Evolutionary conservation across 2,797 vertebrate genomes (phyloP), one percentile per base, ranked within the genome.

Genomic region (Chaetodon trifasciatus): DNA sequence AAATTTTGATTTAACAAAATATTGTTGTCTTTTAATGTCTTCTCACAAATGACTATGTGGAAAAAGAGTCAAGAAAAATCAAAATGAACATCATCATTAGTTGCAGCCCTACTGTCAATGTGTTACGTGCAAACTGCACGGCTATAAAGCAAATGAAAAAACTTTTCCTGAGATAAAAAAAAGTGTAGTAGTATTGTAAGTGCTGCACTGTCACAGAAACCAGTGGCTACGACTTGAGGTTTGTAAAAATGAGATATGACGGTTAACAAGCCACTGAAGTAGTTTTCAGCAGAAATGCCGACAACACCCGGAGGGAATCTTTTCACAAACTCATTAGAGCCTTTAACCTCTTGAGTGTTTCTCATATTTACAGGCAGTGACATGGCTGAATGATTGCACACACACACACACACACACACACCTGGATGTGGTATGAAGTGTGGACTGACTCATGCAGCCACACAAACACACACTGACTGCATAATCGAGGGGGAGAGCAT

Each of bases 291-390:
- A 76, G 49, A 78, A 82, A 86, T 60, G 56, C 42, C 37, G 19
- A 2, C 32, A 82, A 49, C 46, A 17, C 49, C 78, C 46, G 0
- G 5, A 61, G 68, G 85, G 49, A 72, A 72, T 79, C 24, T 0
- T 87, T 87, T 79, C 16, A 85, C 64, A 78, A 70, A 63, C 67
- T 81, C 85, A 90, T 91, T 84, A 84, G n/a, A 86, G 40, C 68
- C 28, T 81, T 89, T 88, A 70, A 82, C 64, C 67, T 84, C 73
- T 72, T 75, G 56, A 82, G 70, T 74, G 47, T 42, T 81, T 44
- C 73, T 82, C 71, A 63, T 71, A 50, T 79, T 74, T 83, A 78
- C 71, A 84, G 78, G 77, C 74, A 85, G 65, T 61, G 70, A 78
- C 78, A 81, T 53, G 72, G 74, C 64, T 76, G 70, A 82, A 52